phyloP scores from a whole-genome alignment of 2,797 vertebrate species.

The Apogon hyalosoma region DNA sequence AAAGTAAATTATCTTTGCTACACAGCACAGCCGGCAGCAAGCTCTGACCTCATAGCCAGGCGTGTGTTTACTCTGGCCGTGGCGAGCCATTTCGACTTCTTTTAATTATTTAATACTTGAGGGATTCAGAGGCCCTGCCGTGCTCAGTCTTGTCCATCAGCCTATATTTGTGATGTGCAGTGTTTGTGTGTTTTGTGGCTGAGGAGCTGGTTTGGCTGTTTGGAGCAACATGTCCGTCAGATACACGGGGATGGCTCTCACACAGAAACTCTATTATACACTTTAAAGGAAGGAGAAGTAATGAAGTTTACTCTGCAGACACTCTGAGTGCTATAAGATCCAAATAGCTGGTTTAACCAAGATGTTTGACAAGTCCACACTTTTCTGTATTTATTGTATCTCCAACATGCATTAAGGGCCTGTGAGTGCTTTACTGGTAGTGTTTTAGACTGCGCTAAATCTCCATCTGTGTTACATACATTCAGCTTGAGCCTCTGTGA shows the following conservation, averaged over 20 bases:
- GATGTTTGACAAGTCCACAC: constrained; percentile 51
- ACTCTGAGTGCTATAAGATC: constrained; percentile 50
- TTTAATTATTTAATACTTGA: constrained; percentile 71
- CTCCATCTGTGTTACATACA: constrained; percentile 30
- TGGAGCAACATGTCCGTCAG: constrained; percentile 46
- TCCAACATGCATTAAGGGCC: constrained; percentile 38
- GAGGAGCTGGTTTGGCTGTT: constrained; percentile 44
- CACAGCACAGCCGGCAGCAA: constrained; percentile 80
- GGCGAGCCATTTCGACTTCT: constrained; percentile 66
- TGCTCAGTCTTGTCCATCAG: constrained; percentile 57
- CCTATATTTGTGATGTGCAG: constrained; percentile 60
- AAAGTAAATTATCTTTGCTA: constrained; percentile 91
- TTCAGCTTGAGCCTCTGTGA: constrained; percentile 36
- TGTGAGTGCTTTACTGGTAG: constrained; percentile 41
- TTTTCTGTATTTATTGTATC: constrained; percentile 37
- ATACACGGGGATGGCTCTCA: constrained; percentile 44
- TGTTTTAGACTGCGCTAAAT: constrained; percentile 39
- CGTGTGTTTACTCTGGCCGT: constrained; percentile 87
- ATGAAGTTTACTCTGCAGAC: constrained; percentile 64
- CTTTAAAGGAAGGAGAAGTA: constrained; percentile 42
- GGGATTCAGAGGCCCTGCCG: constrained; percentile 53
- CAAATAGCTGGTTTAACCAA: constrained; percentile 43
- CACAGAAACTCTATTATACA: constrained; percentile 62
- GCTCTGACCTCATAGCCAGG: constrained; percentile 89
- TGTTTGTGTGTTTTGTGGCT: constrained; percentile 71